Evolutionary conservation across 2,797 vertebrate species (phyloP), one percentile per base, ranked within the genome.

Genomic region (Dallia pectoralis): DNA sequence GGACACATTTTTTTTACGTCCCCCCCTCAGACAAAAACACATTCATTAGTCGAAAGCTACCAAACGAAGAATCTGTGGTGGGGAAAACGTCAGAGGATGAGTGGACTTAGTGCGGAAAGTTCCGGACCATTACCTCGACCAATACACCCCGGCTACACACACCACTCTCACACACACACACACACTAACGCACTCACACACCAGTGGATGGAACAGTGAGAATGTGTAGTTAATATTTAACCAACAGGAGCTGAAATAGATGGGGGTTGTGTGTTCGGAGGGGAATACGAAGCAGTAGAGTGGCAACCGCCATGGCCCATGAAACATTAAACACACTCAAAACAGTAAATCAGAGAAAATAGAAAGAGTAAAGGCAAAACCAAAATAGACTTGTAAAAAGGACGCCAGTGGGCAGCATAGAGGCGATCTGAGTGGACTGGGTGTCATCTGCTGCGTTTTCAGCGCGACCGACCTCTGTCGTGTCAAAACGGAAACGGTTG

Each of bases 191-290:
- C 40, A 63, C 22, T 29, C 59, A 77, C 44, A 59, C 75, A 79
- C 81, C 82, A 78, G 79, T 75, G 48, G 82, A 87, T 81, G 82
- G 86, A 84, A 89, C 85, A 84, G 85, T 71, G 70, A 84, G 84
- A 89, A 82, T 84, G 85, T 87, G 87, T 89, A 84, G 84, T 92
- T 91, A 92, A 92, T 92, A 92, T 91, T 92, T 92, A 92, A 92
- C 90, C 89, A 88, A 88, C 84, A 86, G 84, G 81, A 89, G 82
- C 91, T 88, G 86, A 90, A 92, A 92, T 92, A 92, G 91, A 90
- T 84, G 86, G 53, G 84, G 77, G 76, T 81, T 85, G 88, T 90
- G 87, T 89, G 87, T 89, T 85, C 82, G 84, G 84, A 84, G 86
- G 82, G 72, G 88, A 87, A 87, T 80, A 68, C 85, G 81, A 85